Evolutionary conservation across 2,797 vertebrate genomes (phyloP).

Genomic region (Prunella strophiata): DNA sequence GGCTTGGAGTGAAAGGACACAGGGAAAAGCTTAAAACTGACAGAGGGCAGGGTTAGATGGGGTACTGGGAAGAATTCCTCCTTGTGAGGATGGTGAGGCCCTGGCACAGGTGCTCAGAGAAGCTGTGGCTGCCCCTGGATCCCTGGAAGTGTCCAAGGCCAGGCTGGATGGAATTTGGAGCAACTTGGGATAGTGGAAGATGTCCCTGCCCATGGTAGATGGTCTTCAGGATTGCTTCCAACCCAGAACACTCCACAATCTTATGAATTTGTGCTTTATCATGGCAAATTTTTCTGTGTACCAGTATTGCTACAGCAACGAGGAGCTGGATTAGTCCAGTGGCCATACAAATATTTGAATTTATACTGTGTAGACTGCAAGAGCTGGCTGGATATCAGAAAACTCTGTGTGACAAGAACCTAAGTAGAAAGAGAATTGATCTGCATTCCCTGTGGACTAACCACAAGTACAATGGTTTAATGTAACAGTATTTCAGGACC

Average conservation of each 20-base stretch:
- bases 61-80: background rate
- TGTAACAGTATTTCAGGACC: background rate
- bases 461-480: background rate
- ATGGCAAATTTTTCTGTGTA: background rate
- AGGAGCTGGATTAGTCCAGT: background rate
- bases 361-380: background rate
- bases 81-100: background rate
- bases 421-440: background rate
- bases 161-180: background rate
- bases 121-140: background rate
- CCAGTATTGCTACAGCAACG: background rate
- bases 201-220: background rate
- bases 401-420: background rate
- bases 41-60: background rate
- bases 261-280: background rate
- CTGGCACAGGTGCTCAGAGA: background rate
- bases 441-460: background rate
- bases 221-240: background rate
- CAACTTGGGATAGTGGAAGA: background rate
- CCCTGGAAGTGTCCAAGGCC: background rate
- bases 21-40: background rate
- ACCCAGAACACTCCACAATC: background rate
- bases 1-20: background rate
- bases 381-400: background rate
- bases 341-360: background rate